A percentile compares a stretch with the other conserved stretches of the same genome.
phyloP scores from a whole-genome alignment of 2,797 vertebrate genomes.

The Nasua narica region DNA sequence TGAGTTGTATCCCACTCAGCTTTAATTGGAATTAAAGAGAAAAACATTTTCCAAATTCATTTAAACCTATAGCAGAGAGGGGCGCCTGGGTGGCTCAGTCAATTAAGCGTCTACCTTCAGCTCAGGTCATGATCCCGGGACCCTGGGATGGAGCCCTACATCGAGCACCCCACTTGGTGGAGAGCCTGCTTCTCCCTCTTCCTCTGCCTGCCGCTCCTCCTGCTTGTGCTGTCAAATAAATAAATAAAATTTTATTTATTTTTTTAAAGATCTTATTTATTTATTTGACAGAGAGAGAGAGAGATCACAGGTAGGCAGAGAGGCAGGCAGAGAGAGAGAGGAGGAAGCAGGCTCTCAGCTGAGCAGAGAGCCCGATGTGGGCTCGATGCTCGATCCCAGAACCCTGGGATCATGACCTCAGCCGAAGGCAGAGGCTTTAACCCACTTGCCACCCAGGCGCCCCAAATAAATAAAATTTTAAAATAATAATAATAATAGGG shows the following conservation, averaged over 20 bases:
- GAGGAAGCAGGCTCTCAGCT: no score
- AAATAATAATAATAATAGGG: neutral
- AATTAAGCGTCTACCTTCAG: neutral
- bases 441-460: no score
- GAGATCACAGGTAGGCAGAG: no score
- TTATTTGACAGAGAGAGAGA: no score
- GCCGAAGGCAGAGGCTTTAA: no score
- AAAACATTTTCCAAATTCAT: neutral
- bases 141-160: neutral
- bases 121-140: neutral
- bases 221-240: neutral
- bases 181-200: neutral
- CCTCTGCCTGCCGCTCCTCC: neutral
- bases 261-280: no score
- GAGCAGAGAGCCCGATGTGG: no score
- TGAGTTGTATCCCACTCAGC: neutral
- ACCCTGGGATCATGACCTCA: no score
- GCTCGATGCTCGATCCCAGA: no score
- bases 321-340: no score
- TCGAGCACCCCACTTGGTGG: neutral
- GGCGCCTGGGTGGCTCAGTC: neutral
- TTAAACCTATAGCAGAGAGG: neutral
- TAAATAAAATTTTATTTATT: no score
- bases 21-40: neutral
- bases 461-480: neutral